Conservation (phyloP, 2,113 vertebrate species). For the Salvelinus alpinus region DNA sequence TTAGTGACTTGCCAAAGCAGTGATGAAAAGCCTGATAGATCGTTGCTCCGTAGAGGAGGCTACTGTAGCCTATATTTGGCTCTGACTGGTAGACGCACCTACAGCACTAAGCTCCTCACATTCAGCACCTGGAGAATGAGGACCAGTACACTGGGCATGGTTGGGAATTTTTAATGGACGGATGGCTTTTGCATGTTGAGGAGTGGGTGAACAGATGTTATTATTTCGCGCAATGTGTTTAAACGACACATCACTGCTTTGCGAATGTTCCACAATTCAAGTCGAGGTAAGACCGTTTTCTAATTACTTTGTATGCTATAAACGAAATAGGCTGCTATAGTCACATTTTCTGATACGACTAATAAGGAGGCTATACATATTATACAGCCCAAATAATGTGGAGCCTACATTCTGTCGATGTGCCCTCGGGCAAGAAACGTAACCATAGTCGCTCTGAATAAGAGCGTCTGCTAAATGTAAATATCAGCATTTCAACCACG, state of each 20-base stretch:
- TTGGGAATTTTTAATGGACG: constrained; percentile 15
- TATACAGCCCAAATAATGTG: too few relatives aligned
- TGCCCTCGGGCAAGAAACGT: too few relatives aligned
- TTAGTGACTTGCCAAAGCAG: constrained; percentile 53
- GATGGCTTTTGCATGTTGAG: constrained; percentile 28
- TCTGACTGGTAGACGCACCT: neutral
- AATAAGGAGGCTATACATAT: too few relatives aligned
- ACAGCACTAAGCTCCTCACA: neutral
- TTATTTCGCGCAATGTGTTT: constrained; percentile 62
- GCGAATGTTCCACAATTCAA: constrained; percentile 75
- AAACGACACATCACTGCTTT: constrained; percentile 66
- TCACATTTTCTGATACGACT: too few relatives aligned
- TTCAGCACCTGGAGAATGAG: neutral
- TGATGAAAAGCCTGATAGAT: constrained; percentile 59
- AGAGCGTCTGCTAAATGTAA: too few relatives aligned
- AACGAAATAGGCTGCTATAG: too few relatives aligned
- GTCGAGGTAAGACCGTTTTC: constrained; percentile 63
- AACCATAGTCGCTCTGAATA: too few relatives aligned
- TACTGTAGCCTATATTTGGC: neutral
- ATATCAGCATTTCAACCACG: too few relatives aligned
- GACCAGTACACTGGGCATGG: constrained; percentile 11
- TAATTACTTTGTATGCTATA: too few relatives aligned
- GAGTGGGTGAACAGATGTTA: constrained; percentile 6
- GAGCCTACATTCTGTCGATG: too few relatives aligned
- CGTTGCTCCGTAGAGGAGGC: constrained; percentile 4